These are phyloP conservation scores for Acanthosepion lycidas DNA, from an alignment of 2,888 invertebrate genomes.

Conservation along the genomic window DNA sequence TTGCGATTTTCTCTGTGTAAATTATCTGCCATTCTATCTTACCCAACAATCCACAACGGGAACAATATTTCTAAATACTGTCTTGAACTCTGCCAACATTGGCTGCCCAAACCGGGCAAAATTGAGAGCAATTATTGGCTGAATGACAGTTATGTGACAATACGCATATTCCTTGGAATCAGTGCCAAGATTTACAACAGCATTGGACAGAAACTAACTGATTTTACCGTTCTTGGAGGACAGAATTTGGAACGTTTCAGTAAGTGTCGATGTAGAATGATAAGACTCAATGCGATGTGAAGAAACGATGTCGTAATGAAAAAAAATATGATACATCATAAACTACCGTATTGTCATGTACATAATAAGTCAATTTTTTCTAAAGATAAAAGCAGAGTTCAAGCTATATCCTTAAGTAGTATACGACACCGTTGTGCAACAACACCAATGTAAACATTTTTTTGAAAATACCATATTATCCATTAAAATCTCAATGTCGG, in stretches of 20 bases:
- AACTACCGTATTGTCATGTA: too few species aligned
- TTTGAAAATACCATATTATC: too few species aligned
- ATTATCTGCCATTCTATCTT: not conserved
- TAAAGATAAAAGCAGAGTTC: too few species aligned
- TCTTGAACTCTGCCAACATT: not conserved
- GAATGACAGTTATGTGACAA: constrained; percentile 20
- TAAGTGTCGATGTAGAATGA: not conserved
- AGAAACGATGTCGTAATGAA: too few species aligned
- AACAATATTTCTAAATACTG: not conserved
- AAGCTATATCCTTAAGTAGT: too few species aligned
- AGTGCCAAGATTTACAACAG: not conserved
- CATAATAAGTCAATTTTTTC: too few species aligned
- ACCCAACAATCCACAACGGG: not conserved
- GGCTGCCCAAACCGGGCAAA: not conserved
- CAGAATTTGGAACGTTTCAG: not conserved
- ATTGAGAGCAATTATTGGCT: not conserved
- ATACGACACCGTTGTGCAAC: too few species aligned
- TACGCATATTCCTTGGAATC: not conserved
- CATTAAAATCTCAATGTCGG: too few species aligned
- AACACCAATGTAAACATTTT: too few species aligned
- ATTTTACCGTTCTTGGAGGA: not conserved
- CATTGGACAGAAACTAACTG: not conserved
- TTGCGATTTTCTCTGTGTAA: not conserved
- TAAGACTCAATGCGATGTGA: not conserved
- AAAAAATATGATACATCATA: too few species aligned